Evolutionary conservation across 2,888 invertebrate species (phyloP), one percentile per base, ranked within the genome.

Genomic region (Scotopteryx bipunctaria): DNA sequence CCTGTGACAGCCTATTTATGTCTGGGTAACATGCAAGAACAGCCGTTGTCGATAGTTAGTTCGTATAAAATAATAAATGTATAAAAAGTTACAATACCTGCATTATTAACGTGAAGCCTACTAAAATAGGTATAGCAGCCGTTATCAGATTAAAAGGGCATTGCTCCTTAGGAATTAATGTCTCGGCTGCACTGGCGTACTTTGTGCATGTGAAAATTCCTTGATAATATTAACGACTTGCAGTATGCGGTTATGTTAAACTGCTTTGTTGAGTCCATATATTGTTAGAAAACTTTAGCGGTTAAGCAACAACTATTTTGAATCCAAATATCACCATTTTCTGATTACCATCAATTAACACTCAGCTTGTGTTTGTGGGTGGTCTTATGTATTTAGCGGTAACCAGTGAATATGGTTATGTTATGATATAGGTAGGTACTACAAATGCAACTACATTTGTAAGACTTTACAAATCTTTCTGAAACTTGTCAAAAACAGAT

Each of bases 61-160:
- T n/a, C n/a, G n/a, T n/a, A n/a, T n/a, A n/a, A n/a, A n/a, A 23
- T 23, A 23, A 2, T n/a, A 2, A 25, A 5, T 6, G 6, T 3
- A 25, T 9, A 27, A 11, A 27, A 9, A 9, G 27, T 8, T 13
- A 43, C 37, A 44, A 42, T 44, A 38, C 19, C 5, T 15, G 33
- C 27, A 13, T 25, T 8, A 19, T 35, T 25, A 35, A 32, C 15
- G 11, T 6, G 29, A 35, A 44, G 44, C 19, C 25, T 15, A 29
- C 23, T 42, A 36, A 35, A 29, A 40, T 31, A 14, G 42, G 31
- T 51, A 51, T 40, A 29, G 27, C 32, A 3, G 19, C 31, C 52
- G 45, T 64, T 72, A 71, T 72, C 72, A 63, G 72, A 72, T 71
- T 61, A 64, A 40, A 17, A 51, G 67, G 61, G 46, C 63, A 43